A percentile compares a stretch with the other conserved stretches of the same genome.
These are phyloP conservation scores for Drosophila trapezifrons DNA, from an alignment of 1,140 invertebrate genomes.

Conservation along the genomic window DNA sequence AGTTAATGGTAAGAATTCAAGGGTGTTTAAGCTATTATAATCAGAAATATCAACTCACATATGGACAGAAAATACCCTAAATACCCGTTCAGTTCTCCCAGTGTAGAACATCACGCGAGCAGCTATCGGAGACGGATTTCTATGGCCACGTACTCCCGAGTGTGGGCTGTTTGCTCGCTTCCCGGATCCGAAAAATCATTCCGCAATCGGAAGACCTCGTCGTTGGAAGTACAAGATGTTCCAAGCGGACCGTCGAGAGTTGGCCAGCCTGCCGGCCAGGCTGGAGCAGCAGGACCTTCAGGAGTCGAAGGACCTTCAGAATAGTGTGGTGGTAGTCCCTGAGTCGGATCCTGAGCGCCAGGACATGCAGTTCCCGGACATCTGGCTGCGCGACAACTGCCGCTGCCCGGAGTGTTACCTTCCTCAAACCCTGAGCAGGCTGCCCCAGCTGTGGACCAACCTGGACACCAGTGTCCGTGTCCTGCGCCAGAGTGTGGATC, in stretches of 20 bases:
- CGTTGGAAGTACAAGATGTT: slow-evolving; percentile 43
- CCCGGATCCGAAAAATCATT: slow-evolving; percentile 26
- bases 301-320: slow-evolving; percentile 20
- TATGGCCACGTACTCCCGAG: slow-evolving; percentile 33
- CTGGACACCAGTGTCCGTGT: slow-evolving; percentile 62
- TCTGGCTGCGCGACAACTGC: slow-evolving; percentile 89
- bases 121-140: slow-evolving; percentile 17
- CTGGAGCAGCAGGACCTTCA: slow-evolving; percentile 3
- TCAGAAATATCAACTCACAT: not conserved
- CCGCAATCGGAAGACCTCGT: slow-evolving; percentile 39
- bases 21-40: not conserved
- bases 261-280: not conserved
- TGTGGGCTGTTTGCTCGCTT: slow-evolving; percentile 16
- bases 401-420: slow-evolving; percentile 88
- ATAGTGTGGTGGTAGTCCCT: slow-evolving; percentile 41
- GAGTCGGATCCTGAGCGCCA: slow-evolving; percentile 31
- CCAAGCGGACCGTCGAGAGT: slow-evolving; percentile 29
- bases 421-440: slow-evolving; percentile 85
- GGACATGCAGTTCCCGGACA: slow-evolving; percentile 86
- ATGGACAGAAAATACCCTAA: accelerated
- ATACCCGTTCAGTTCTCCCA: not conserved
- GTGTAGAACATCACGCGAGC: slow-evolving; percentile 43
- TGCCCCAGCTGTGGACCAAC: slow-evolving; percentile 74
- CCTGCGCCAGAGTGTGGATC: slow-evolving; percentile 44
- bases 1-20: accelerated